These are phyloP conservation scores for Morpho deidamia DNA, from an alignment of 2,888 invertebrate species.

Conservation along the genomic window DNA sequence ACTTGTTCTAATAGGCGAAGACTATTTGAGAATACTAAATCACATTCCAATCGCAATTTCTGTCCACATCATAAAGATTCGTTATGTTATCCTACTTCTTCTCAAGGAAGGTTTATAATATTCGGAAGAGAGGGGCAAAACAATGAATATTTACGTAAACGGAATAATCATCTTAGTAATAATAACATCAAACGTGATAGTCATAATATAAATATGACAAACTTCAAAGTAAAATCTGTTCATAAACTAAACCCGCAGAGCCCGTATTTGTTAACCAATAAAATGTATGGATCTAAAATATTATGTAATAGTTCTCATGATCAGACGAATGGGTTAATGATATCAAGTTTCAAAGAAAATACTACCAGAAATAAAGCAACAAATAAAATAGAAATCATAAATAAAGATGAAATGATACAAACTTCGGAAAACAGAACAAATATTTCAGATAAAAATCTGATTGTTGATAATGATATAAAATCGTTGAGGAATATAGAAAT, in stretches of 20 bases:
- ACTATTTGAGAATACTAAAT: background rate
- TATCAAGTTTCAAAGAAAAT: background rate
- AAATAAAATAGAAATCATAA: background rate
- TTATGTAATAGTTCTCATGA: conserved; percentile 14
- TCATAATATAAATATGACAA: background rate
- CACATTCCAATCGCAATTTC: background rate
- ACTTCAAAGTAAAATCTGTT: background rate
- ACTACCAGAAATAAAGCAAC: conserved; percentile 8
- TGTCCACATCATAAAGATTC: conserved; percentile 26
- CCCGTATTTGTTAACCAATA: background rate
- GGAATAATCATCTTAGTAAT: conserved; percentile 1
- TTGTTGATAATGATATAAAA: conserved; percentile 24
- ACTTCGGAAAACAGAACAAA: background rate
- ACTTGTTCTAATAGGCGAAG: background rate
- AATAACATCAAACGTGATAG: conserved; percentile 1
- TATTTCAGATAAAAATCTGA: background rate
- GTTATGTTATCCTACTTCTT: conserved; percentile 42
- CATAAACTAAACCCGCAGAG: background rate
- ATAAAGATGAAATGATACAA: background rate
- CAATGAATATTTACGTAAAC: background rate
- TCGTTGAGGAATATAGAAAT: conserved; percentile 42
- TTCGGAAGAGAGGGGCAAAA: conserved; percentile 31
- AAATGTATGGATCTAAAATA: background rate
- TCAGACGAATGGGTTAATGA: conserved; percentile 14
- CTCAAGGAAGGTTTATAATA: conserved; percentile 37